Percentiles rank a stretch among this genome's conserved stretches.
phyloP scores from a whole-genome alignment of 2,113 vertebrate genomes.

The Archocentrus centrarchus region DNA sequence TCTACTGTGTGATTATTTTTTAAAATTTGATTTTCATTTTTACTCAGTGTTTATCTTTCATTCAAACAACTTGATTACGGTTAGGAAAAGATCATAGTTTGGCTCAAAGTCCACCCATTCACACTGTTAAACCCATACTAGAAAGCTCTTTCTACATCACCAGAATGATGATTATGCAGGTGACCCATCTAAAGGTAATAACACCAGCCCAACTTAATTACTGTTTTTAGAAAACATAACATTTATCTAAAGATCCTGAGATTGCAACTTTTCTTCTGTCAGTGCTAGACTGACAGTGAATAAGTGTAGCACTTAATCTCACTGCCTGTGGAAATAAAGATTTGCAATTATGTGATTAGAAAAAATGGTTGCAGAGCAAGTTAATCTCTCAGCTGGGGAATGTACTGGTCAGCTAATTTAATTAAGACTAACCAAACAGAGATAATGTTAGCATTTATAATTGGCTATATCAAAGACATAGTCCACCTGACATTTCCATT shows the following conservation, averaged over 20 bases:
- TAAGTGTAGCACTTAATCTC: constrained; percentile 7
- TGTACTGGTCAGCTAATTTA: background rate
- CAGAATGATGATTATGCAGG: background rate
- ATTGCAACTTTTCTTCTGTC: background rate
- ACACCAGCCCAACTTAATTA: background rate
- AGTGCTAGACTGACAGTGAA: background rate
- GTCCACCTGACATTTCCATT: constrained; percentile 14
- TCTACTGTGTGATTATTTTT: background rate
- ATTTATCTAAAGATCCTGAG: background rate
- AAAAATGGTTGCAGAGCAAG: background rate
- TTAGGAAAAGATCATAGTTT: background rate
- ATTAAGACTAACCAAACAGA: constrained; percentile 29
- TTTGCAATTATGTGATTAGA: constrained; percentile 3
- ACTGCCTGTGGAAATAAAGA: constrained; percentile 1
- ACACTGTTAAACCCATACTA: background rate
- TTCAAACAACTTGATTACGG: background rate
- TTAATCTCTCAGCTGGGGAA: background rate
- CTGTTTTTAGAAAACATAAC: background rate
- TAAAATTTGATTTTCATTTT: background rate
- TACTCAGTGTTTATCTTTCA: background rate
- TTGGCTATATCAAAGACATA: background rate
- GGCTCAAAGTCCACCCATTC: background rate
- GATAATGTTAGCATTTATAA: constrained; percentile 7
- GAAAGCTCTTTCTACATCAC: background rate
- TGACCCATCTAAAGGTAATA: background rate